Evolutionary conservation across 2,888 invertebrate genomes (phyloP).

Genomic region (Nezara viridula): DNA sequence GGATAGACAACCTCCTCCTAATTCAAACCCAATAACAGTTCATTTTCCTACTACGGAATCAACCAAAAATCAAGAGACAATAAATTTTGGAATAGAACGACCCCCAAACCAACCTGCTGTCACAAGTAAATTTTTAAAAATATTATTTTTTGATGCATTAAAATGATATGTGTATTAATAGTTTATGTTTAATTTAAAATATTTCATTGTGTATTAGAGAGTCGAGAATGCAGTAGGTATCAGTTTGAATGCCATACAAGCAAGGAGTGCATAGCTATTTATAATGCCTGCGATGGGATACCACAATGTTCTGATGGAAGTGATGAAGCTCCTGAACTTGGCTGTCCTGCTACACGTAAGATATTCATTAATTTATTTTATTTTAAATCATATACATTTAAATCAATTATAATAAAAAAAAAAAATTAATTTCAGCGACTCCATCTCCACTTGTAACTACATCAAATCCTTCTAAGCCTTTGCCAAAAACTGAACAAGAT

Average conservation of each 20-base stretch:
- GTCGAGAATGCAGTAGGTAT: conserved; percentile 81
- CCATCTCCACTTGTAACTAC: conserved; percentile 52
- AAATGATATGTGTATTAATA: neutral
- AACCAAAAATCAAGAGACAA: conserved; percentile 52
- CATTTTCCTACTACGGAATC: conserved; percentile 48
- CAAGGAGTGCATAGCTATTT: conserved; percentile 93
- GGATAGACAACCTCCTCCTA: conserved; percentile 40
- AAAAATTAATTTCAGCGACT: conserved; percentile 44
- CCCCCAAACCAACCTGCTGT: conserved; percentile 47
- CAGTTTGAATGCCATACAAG: conserved; percentile 88
- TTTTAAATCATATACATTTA: neutral
- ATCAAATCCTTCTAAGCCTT: conserved; percentile 35
- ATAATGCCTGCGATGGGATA: conserved; percentile 95
- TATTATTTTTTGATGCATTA: neutral
- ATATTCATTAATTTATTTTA: neutral
- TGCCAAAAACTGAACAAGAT: conserved; percentile 17
- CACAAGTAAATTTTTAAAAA: conserved; percentile 39
- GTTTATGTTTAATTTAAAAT: neutral
- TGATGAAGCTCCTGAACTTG: conserved; percentile 89
- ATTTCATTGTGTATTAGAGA: conserved; percentile 33
- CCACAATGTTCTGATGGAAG: conserved; percentile 92
- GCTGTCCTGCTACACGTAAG: conserved; percentile 73
- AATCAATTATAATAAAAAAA: neutral
- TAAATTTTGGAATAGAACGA: conserved; percentile 50
- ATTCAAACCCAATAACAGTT: neutral